Evolutionary conservation across 2,113 vertebrate species (phyloP), one percentile per base, ranked within the genome.

Genomic region (Melanostigma gelatinosum): DNA sequence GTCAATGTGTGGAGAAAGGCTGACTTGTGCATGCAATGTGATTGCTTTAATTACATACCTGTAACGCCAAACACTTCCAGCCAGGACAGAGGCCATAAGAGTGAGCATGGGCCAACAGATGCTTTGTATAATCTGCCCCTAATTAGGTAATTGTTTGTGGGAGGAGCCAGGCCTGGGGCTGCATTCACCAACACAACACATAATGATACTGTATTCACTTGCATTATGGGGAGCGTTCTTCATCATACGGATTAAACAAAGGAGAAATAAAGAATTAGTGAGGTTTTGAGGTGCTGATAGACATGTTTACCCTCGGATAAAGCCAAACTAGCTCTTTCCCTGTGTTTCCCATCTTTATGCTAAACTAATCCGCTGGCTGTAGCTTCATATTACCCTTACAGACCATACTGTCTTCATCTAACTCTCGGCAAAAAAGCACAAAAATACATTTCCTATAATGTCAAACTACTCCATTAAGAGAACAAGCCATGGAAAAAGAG

Each of bases 401-500:
- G 48, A 36, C 27, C 12, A 8, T 1, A 46, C 57, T 16, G 20
- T 58, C 46, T n/a, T 74, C 32, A 50, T 66, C 24, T 20, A 11
- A 27, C 32, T 70, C 20, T 24, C 10, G 4, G 18, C n/a, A 38
- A 60, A 15, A 73, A 82, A 46, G 3, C 4, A 48, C 36, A 69
- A 44, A 16, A 38, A 9, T 22, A 32, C 4, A 58, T 64, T 42
- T 60, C 34, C 44, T 13, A 22, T 50, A 71, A 74, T n/a, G 9
- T n/a, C 36, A 44, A 67, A 32, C 10, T 73, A 52, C 70, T 62
- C 6, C 2, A 15, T 52, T 20, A 61, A 68, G 36, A 40, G 29
- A 63, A 55, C 44, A 74, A 38, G 22, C 16, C 29, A 16, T 38
- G 44, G 44, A 22, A 67, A 78, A 8, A 71, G 38, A 65, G 20